A percentile compares a stretch with the other conserved stretches of the same genome.
phyloP scores from a whole-genome alignment of 2,797 vertebrate genomes.

The Sebastes alutus region DNA sequence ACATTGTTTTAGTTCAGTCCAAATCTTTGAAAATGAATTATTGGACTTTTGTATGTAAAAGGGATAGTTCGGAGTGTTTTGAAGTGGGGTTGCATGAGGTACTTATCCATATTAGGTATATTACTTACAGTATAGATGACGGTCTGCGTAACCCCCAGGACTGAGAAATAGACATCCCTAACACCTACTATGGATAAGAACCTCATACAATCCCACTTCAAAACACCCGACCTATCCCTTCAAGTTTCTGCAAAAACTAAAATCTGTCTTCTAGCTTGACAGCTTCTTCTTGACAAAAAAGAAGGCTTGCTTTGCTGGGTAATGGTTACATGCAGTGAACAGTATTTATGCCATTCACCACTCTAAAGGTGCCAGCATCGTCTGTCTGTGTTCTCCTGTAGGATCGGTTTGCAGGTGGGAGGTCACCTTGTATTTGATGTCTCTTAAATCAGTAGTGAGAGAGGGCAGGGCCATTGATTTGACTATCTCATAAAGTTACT shows the following conservation, averaged over 20 bases:
- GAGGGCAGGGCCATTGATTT: neutral
- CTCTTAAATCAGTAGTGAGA: neutral
- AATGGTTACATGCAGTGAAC: neutral
- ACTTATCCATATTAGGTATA: no score
- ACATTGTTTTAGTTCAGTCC: neutral
- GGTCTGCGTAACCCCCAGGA: no score
- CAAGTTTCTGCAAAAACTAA: neutral
- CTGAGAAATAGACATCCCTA: no score
- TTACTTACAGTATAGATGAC: no score
- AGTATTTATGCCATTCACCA: conserved; percentile 7
- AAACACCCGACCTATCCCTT: no score
- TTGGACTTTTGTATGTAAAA: neutral
- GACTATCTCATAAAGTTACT: neutral
- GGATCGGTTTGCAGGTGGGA: conserved; percentile 11
- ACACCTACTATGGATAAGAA: no score
- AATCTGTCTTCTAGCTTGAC: conserved; percentile 3
- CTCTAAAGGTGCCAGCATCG: neutral
- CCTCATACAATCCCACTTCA: no score
- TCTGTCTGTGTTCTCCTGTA: neutral
- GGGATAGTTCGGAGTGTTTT: no score
- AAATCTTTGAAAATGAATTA: conserved; percentile 2
- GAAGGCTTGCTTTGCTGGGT: conserved; percentile 4
- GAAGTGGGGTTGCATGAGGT: neutral
- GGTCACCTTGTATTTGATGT: neutral
- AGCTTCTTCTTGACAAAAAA: neutral